Base-by-base conservation (phyloP, 2,797 vertebrate genomes). In the Allobates femoralis region DNA sequence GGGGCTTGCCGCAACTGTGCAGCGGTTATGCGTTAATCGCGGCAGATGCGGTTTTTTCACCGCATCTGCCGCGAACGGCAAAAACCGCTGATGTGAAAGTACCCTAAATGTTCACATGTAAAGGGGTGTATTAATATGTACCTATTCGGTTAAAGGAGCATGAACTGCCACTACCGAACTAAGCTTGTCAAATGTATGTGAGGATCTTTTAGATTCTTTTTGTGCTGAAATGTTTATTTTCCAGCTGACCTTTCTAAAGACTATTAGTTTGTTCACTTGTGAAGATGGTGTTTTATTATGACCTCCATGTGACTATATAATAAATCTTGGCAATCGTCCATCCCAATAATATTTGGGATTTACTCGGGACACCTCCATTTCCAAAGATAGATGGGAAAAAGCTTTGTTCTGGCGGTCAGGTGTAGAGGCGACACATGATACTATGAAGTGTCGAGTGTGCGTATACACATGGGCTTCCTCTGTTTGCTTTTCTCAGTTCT, bases 401-500 rank as follows among this genome's bases (percentile, higher is more conserved):
- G 28, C 23, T 50, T 32, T 41, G 19, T 64, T 46, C 78, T 80
- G 37, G 79, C 34, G 64, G 79, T 66, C 66, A 66, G 79, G 79
- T 81, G 79, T 50, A 80, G 60, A 81, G 11, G 32, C 55, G 71
- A 85, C 74, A 85, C 60, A 26, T 67, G 26, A 51, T 66, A 26
- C 62, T 28, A 7, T 11, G 34, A 46, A 53, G 56, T 76, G 34
- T 50, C 6, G 8, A 51, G 41, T 34, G 3, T 84, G 41, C 73
- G 53, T 37, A 55, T 56, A 62, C 81, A 83, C 67, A 60, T 19
- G 30, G 66, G 34, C 56, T 73, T 46, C 74, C 62, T 55, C 18
- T 86, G 60, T 83, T 87, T 83, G 41, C 69, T 71, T 50, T 84
- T 67, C 86, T 79, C 81, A 66, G 67, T 80, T 83, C 60, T 73